Base-by-base conservation (phyloP, 2,113 vertebrate species). In the Mellivora capensis region DNA sequence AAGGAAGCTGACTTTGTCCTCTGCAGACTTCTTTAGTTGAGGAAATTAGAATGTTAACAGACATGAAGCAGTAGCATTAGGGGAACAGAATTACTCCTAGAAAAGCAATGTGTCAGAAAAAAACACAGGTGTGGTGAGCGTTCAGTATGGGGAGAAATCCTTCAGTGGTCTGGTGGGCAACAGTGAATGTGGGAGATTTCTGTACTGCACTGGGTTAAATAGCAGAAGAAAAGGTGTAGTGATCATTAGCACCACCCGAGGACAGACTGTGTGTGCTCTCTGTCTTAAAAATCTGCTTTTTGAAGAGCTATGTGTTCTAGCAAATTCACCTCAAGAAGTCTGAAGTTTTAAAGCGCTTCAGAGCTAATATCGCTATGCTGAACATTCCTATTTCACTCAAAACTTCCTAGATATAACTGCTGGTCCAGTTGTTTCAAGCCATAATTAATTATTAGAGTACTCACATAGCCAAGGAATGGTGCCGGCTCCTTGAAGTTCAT, bases 211-310 rank as follows among this genome's bases (percentile, higher is more conserved):
- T 1, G 13, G 20, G 62, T 39, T 44, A 6, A 0, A 1, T 4
- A 10, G 72, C 31, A 10, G 62, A 37, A 62, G n/a, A 20, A 7
- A 4, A 5, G 20, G 15, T 2, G 0, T 12, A 13, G 52, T 1
- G 0, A 18, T 7, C 9, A 0, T 0, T 0, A 1, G 6, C 17
- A 13, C 8, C 54, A 59, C 44, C 25, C 0, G 0, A 17, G 10
- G 61, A 49, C 54, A 62, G 37, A n/a, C 72, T 4, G 25, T 9
- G 6, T 27, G 0, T 1, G n/a, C 9, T 25, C 44, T 18, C 15
- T 21, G 25, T 61, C 49, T 49, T 91, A 34, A 91, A 54, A n/a
- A 20, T 34, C 37, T 49, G 1, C 57, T 42, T 18, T 25, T 69
- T 54, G 4, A 8, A 17, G 27, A 8, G 44, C n/a, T 21, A 4